Conservation (phyloP, 2,797 vertebrate species). For the Acanthis flammea region DNA sequence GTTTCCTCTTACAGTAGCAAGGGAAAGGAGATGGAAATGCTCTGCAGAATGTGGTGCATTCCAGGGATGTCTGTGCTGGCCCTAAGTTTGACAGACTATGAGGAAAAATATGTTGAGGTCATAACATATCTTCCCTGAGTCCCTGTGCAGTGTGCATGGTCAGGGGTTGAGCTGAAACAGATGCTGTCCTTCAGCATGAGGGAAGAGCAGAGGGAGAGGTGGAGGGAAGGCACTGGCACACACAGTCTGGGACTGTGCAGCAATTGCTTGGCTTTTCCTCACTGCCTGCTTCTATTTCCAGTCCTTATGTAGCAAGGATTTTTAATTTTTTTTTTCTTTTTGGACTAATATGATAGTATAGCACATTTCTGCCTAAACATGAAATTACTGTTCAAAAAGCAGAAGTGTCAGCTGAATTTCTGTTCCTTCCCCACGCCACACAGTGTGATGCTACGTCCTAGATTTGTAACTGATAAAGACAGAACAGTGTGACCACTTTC, state of each 20-base stretch:
- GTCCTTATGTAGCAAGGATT: neutral
- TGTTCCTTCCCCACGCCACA: neutral
- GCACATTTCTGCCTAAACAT: neutral
- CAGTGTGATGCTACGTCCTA: neutral
- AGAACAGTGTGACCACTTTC: neutral
- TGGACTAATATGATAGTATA: neutral
- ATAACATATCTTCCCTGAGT: neutral
- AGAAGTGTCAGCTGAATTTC: neutral
- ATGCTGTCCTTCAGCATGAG: neutral
- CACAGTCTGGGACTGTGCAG: accelerated
- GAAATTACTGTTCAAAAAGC: neutral
- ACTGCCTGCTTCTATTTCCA: neutral
- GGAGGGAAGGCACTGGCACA: accelerated
- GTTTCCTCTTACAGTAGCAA: neutral
- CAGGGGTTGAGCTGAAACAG: slow-evolving; percentile 28
- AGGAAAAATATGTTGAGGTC: slow-evolving; percentile 8
- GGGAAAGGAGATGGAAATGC: neutral
- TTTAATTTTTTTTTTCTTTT: neutral
- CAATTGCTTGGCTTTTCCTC: neutral
- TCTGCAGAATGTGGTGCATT: neutral
- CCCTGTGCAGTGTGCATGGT: neutral
- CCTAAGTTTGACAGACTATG: neutral
- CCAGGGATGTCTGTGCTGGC: neutral
- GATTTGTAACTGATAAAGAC: neutral
- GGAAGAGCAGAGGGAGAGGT: neutral